Evolutionary conservation across 1,140 invertebrate genomes (phyloP), one percentile per base, ranked within the genome.

Genomic region (Neoseiulus cucumeris): DNA sequence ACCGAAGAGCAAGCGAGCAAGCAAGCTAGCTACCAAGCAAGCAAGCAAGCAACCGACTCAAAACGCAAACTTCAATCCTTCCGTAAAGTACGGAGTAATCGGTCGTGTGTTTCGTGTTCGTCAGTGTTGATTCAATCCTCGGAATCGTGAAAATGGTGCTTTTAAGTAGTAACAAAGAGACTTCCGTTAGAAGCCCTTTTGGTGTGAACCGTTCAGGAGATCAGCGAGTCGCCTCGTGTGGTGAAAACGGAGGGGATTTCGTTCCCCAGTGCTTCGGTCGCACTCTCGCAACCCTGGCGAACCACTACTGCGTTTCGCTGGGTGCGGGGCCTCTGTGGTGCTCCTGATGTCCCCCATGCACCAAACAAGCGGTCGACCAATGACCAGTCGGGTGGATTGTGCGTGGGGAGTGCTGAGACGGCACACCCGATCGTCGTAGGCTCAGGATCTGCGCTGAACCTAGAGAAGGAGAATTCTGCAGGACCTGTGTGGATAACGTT

Each of bases 241-340:
- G 33, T 39, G 33, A 39, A 39, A 39, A 39, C 33, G 33, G 33
- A 39, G 33, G 33, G 33, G 33, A 39, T 6, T 39, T 39, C 33
- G 33, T 39, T 4, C 33, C 33, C 33, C 33, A 39, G 33, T 39
- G 33, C 33, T 39, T 39, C 33, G 33, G 51, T 25, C 1, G 25
- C 22, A 20, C 22, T 59, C 22, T 59, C 14, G 51, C 14, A 17
- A 59, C 51, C 25, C 33, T 59, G 51, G 17, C 51, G 33, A 33
- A 79, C 66, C 82, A 82, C 73, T 89, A 83, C 76, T 85, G 82
- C 81, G 85, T 90, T 82, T 85, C 85, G 84, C 87, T 94, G 85
- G 90, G 90, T 79, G 85, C 89, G 81, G 91, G 90, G 89, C 91
- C 91, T 92, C 89, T 85, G 89, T 91, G 87, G 88, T 88, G 85